Percentiles rank a stretch among this genome's conserved stretches.
Evolutionary conservation across 2,113 vertebrate genomes (phyloP).

Genomic region (Hylia prasina): DNA sequence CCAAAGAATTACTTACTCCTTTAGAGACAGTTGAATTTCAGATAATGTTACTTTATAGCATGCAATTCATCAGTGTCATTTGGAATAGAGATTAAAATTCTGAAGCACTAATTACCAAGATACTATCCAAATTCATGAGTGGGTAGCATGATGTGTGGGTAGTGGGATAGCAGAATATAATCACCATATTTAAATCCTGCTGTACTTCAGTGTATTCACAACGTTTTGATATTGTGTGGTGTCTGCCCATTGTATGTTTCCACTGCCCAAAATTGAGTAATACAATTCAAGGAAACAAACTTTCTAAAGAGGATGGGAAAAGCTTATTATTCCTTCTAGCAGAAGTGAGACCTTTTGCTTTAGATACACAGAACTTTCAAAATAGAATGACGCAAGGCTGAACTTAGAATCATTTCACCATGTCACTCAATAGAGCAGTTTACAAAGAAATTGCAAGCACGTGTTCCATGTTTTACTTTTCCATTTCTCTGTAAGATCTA

Average conservation of each 20-base stretch:
- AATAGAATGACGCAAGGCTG: neutral
- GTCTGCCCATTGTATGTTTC: neutral
- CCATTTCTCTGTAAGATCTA: neutral
- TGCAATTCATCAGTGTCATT: neutral
- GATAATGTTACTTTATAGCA: neutral
- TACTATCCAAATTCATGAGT: neutral
- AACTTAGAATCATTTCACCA: neutral
- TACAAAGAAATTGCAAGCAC: neutral
- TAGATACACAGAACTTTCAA: neutral
- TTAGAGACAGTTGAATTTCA: neutral
- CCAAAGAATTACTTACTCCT: neutral
- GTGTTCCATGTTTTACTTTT: neutral
- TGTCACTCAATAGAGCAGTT: neutral
- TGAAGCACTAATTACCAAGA: neutral
- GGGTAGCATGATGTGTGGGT: neutral
- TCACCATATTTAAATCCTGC: neutral
- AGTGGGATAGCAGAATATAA: neutral
- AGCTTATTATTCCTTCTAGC: neutral
- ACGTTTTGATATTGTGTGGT: accelerated
- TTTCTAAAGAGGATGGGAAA: neutral
- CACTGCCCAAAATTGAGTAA: neutral
- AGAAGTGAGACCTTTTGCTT: neutral
- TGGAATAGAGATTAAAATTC: neutral
- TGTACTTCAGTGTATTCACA: neutral
- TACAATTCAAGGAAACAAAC: neutral